Conservation (phyloP, 2,797 vertebrate species). For the Miichthys miiuy region DNA sequence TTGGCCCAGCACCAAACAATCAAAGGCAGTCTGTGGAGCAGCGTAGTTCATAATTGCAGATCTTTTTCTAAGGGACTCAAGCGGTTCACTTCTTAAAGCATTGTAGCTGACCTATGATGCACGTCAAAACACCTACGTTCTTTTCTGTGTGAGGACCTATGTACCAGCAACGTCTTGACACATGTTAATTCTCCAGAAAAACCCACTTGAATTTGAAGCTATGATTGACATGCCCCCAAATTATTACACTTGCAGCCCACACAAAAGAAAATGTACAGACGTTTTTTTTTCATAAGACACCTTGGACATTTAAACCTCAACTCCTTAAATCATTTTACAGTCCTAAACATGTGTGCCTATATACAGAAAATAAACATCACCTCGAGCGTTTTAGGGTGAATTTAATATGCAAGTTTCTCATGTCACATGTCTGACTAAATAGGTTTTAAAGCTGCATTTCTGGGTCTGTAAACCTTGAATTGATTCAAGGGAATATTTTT, state of each 20-base stretch:
- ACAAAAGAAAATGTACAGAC: not conserved
- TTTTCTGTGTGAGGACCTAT: too few species aligned
- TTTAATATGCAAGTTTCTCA: not conserved
- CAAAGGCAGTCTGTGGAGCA: not conserved
- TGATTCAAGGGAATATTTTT: slow-evolving; percentile 47
- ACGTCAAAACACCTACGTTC: not conserved
- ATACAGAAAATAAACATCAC: slow-evolving; percentile 9
- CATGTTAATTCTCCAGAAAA: not conserved
- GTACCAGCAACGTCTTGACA: not conserved
- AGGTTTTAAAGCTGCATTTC: slow-evolving; percentile 22
- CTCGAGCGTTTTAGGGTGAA: not conserved
- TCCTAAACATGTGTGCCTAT: not conserved
- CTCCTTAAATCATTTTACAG: slow-evolving; percentile 1
- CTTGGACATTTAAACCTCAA: slow-evolving; percentile 4
- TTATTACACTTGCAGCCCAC: not conserved
- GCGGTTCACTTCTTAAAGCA: not conserved
- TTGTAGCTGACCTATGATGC: not conserved
- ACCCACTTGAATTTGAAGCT: not conserved
- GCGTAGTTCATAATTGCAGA: not conserved
- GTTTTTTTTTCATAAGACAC: not conserved
- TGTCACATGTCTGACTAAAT: slow-evolving; percentile 26
- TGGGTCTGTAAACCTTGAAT: slow-evolving; percentile 31
- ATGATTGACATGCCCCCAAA: not conserved
- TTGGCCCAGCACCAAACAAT: not conserved
- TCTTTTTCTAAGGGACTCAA: not conserved